Base-by-base conservation (phyloP, 2,113 vertebrate species). In the Colaptes auratus region DNA sequence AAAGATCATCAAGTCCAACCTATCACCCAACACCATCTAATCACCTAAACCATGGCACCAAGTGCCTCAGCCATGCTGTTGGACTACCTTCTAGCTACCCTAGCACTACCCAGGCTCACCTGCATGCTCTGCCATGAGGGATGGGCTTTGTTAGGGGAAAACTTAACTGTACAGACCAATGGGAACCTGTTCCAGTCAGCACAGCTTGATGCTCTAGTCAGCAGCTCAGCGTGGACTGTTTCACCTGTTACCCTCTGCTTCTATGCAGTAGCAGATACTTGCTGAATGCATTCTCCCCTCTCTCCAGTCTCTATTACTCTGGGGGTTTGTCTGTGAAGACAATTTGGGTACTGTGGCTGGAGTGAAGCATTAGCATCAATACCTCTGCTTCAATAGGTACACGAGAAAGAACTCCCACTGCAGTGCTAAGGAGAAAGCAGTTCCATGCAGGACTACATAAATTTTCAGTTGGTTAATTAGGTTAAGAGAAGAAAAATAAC, bases 381-480 rank as follows among this genome's bases (percentile, higher is more conserved):
- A 15, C 11, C 48, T 15, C 10, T 3, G 56, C 65, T 86, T 36
- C 81, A 65, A 61, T 2, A 71, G 73, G 50, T 19, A 36, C 53
- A 31, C 23, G 73, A 55, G 53, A 55, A 25, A 55, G 14, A 27
- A 28, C 25, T 93, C 84, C 86, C 85, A 48, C 86, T 91, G 84
- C 86, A 91, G 70, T 84, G 55, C 87, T 91, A 31, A 75, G 44
- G 36, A 89, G 33, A 75, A 92, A 91, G 58, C 63, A 72, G 84
- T 92, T 92, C 76, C 48, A 8, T 90, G 89, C 53, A 84, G 70
- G 58, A 82, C 44, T 72, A 75, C 61, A 72, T 84, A 86, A 48
- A 64, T 93, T 89, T 90, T 67, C 66, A 60, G 70, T 81, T 86
- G 30, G 19, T 93, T 95, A 91, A 92, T 91, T 82, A 87, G 87